phyloP scores from a whole-genome alignment of 2,797 vertebrate species.

The Nannoperca australis region DNA sequence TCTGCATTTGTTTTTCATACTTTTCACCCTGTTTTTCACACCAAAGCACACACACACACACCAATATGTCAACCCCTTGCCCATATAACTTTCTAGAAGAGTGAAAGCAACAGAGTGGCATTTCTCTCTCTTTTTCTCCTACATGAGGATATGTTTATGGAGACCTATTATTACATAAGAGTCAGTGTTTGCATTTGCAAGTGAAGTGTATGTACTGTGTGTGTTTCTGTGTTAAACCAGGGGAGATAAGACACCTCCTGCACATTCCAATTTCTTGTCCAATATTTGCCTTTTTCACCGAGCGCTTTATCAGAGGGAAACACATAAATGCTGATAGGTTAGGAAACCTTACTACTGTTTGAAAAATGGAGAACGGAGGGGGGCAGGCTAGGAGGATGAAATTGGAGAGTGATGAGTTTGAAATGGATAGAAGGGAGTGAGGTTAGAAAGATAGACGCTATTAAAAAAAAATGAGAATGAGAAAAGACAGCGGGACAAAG shows the following conservation, averaged over 20 bases:
- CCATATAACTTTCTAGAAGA: conserved; percentile 4
- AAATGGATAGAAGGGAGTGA: conserved; percentile 42
- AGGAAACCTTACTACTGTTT: conserved; percentile 24
- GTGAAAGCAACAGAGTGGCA: neutral
- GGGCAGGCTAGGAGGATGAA: neutral
- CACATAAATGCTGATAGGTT: conserved; percentile 53
- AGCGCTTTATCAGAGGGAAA: conserved; percentile 53
- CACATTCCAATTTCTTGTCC: conserved; percentile 66
- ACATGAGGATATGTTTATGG: conserved; percentile 5
- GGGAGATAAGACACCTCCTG: conserved; percentile 62
- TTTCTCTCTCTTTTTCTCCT: conserved; percentile 20
- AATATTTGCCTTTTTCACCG: conserved; percentile 53
- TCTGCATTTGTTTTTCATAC: conserved; percentile 37
- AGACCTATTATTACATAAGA: conserved; percentile 20
- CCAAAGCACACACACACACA: conserved; percentile 1
- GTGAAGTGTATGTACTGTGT: conserved; percentile 21
- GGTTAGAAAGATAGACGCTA: conserved; percentile 30
- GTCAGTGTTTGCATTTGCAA: conserved; percentile 32
- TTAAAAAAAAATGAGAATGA: conserved; percentile 42
- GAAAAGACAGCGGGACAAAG: conserved; percentile 61
- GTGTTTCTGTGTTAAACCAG: conserved; percentile 36
- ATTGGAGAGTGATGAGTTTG: conserved; percentile 49
- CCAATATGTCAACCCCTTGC: neutral
- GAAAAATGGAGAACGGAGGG: conserved; percentile 25
- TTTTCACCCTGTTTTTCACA: conserved; percentile 1